These are phyloP conservation scores for Ceriagrion tenellum DNA, from an alignment of 2,888 invertebrate genomes.

Conservation along the genomic window DNA sequence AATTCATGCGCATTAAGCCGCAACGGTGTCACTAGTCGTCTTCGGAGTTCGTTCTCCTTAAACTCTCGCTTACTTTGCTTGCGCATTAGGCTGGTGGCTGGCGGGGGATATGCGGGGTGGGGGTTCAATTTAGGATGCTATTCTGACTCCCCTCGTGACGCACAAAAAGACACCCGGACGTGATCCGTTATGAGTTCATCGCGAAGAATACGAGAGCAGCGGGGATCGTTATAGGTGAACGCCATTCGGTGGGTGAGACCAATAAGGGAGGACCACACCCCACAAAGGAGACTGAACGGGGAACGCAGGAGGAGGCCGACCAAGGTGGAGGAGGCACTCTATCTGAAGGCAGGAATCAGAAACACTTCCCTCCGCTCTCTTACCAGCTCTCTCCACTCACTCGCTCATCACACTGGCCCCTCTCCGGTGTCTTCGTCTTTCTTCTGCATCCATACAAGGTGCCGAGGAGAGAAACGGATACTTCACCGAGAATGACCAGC, in stretches of 20 bases:
- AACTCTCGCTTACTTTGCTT: background rate
- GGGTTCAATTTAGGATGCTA: constrained; percentile 8
- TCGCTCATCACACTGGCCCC: background rate
- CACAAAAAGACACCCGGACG: constrained; percentile 29
- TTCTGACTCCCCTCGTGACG: constrained; percentile 34
- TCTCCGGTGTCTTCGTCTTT: background rate
- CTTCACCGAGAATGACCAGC: too few species aligned
- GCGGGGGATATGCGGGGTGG: too few species aligned
- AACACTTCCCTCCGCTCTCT: background rate
- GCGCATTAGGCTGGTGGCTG: background rate
- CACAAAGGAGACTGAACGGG: background rate
- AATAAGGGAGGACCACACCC: constrained; percentile 43
- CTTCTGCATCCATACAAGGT: background rate
- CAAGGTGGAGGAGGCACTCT: background rate
- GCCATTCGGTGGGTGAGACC: constrained; percentile 4
- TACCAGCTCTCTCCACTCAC: background rate
- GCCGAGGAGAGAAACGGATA: background rate
- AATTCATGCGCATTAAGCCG: background rate
- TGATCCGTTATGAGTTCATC: constrained; percentile 57
- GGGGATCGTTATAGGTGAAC: constrained; percentile 2
- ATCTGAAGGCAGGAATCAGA: background rate
- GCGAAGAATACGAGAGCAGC: constrained; percentile 48
- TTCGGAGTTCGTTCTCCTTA: background rate
- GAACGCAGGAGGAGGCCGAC: background rate
- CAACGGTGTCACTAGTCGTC: background rate